Conservation (phyloP, 2,113 vertebrate species). For the Anhinga rufa region DNA sequence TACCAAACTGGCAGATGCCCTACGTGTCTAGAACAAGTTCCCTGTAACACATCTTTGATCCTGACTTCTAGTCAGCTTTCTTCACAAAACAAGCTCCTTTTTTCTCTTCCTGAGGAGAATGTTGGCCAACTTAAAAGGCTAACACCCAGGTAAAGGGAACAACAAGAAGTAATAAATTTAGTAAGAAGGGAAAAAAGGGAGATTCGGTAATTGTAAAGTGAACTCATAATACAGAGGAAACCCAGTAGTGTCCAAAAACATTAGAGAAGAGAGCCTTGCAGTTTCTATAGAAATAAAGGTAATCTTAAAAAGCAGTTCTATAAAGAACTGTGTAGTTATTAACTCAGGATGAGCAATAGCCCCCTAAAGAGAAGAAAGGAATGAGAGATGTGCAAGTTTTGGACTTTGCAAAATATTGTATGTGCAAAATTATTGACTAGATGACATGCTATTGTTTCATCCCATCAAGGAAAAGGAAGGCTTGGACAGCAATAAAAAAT, state of each 20-base stretch:
- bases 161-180: not conserved
- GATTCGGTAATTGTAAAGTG: not conserved
- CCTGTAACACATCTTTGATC: not conserved
- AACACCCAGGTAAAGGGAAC: not conserved
- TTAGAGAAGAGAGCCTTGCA: not conserved
- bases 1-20: not conserved
- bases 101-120: not conserved
- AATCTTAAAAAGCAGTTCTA: not conserved
- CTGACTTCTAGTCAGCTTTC: not conserved
- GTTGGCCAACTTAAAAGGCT: not conserved
- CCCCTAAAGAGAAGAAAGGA: not conserved
- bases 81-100: not conserved
- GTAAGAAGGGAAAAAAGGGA: not conserved
- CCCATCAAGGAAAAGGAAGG: not conserved
- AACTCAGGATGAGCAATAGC: not conserved
- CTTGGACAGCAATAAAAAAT: not conserved
- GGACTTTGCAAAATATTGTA: not conserved
- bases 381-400: not conserved
- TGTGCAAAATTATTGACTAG: not conserved
- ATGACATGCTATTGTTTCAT: not conserved
- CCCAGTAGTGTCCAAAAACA: not conserved
- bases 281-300: not conserved
- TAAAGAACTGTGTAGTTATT: not conserved
- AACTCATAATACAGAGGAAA: not conserved
- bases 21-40: not conserved